phyloP scores from a whole-genome alignment of 2,888 invertebrate genomes.

The Petrolisthes cinctipes region DNA sequence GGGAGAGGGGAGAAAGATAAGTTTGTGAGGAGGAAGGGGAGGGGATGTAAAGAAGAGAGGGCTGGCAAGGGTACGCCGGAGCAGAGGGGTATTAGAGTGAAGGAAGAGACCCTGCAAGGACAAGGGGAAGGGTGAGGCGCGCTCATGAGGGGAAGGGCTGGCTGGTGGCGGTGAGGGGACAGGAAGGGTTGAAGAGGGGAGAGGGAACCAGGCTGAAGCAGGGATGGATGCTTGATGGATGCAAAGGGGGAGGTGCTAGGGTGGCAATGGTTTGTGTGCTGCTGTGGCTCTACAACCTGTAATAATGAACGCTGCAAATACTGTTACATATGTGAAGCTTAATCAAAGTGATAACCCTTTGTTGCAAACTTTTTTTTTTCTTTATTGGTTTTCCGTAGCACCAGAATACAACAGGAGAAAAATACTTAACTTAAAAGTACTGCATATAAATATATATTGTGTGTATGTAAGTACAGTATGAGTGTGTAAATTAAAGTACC shows the following conservation, averaged over 20 bases:
- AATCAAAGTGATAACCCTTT: too few relatives aligned
- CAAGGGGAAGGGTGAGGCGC: slow-evolving; percentile 30
- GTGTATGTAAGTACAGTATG: too few relatives aligned
- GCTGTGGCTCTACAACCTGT: not conserved
- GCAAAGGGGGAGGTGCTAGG: not conserved
- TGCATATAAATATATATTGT: too few relatives aligned
- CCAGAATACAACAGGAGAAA: too few relatives aligned
- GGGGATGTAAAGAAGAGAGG: slow-evolving; percentile 51
- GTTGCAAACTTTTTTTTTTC: too few relatives aligned
- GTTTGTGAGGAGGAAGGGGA: slow-evolving; percentile 49
- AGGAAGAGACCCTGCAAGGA: slow-evolving; percentile 41
- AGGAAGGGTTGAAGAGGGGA: not conserved
- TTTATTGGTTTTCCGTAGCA: too few relatives aligned
- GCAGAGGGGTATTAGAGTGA: slow-evolving; percentile 47
- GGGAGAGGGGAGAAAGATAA: slow-evolving; percentile 53
- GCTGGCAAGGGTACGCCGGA: slow-evolving; percentile 29
- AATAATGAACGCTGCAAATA: not conserved
- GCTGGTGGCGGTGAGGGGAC: not conserved
- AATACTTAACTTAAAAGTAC: too few relatives aligned
- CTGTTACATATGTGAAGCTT: too few relatives aligned
- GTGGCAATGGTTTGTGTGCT: not conserved
- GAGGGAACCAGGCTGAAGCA: not conserved
- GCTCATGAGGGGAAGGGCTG: slow-evolving; percentile 12
- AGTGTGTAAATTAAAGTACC: too few relatives aligned
- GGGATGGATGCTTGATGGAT: slow-evolving; percentile 32